Conservation (phyloP, 2,888 invertebrate genomes). For the Apodemia zela region DNA sequence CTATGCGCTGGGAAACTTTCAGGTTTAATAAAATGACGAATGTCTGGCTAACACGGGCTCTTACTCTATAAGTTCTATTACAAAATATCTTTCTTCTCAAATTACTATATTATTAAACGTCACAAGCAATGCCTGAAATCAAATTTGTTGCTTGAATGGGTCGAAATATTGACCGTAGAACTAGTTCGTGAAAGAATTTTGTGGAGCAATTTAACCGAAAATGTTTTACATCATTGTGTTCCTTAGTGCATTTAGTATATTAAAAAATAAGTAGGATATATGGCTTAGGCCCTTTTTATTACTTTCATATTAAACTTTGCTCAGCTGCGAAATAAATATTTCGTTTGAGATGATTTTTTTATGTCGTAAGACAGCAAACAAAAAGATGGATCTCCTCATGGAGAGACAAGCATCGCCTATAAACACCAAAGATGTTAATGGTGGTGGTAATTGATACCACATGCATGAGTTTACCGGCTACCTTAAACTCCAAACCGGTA, state of each 20-base stretch:
- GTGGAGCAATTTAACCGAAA: not conserved
- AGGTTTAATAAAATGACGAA: too few species aligned
- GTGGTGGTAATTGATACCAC: too few species aligned
- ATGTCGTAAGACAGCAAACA: too few species aligned
- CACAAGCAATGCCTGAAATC: slow-evolving; percentile 20
- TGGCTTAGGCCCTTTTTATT: not conserved
- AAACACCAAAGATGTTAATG: too few species aligned
- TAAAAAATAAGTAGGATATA: not conserved
- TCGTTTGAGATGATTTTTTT: too few species aligned
- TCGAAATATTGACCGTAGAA: slow-evolving; percentile 26
- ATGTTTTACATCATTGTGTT: not conserved
- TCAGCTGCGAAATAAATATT: not conserved
- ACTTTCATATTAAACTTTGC: not conserved
- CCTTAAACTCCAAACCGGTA: too few species aligned
- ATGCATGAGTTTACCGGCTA: too few species aligned
- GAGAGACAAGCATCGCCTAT: too few species aligned
- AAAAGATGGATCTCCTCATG: too few species aligned
- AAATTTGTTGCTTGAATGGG: slow-evolving; percentile 28
- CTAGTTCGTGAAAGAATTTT: not conserved
- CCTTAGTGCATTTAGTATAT: not conserved
- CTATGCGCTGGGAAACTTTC: too few species aligned
- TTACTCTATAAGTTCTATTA: not conserved
- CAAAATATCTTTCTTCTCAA: not conserved
- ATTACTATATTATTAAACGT: slow-evolving; percentile 3
- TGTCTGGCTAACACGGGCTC: too few species aligned